Percentiles rank a stretch among this genome's conserved stretches.
These are phyloP conservation scores for Cherax destructor DNA, from an alignment of 1,140 invertebrate genomes.

Conservation along the genomic window DNA sequence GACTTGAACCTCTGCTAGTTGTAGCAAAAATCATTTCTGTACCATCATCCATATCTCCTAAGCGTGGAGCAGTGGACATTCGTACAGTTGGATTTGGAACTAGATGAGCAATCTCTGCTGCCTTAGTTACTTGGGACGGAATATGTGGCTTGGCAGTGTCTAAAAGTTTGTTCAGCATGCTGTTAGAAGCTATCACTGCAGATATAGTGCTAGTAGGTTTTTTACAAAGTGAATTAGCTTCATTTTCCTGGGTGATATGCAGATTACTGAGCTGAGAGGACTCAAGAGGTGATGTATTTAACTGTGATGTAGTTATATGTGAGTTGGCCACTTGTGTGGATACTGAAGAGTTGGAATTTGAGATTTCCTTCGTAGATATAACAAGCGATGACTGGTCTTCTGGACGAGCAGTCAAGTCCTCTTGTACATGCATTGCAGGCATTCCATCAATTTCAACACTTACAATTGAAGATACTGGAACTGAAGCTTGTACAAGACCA, in stretches of 20 bases:
- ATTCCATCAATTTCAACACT: conserved; percentile 43
- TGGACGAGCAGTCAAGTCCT: conserved; percentile 7
- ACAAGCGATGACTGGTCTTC: conserved; percentile 3
- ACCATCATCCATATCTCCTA: conserved; percentile 38
- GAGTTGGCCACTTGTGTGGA: conserved; percentile 17
- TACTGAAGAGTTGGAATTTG: background rate
- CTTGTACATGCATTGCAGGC: conserved; percentile 26
- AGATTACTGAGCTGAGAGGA: conserved; percentile 17
- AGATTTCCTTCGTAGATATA: background rate
- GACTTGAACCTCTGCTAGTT: conserved; percentile 29
- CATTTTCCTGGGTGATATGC: conserved; percentile 9
- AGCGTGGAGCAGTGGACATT: conserved; percentile 3
- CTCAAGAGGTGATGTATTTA: conserved; percentile 18
- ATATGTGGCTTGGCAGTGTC: conserved; percentile 58
- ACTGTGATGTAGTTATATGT: conserved; percentile 22
- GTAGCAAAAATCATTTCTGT: conserved; percentile 29
- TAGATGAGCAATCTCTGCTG: conserved; percentile 62
- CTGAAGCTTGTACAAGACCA: conserved; percentile 28
- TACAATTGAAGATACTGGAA: conserved; percentile 27
- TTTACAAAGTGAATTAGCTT: background rate
- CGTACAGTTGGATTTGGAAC: conserved; percentile 45
- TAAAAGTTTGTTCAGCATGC: conserved; percentile 52
- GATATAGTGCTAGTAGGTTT: conserved; percentile 36
- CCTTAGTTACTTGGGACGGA: conserved; percentile 59
- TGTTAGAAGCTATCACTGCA: conserved; percentile 43